These are phyloP conservation scores for Cheilosia scutellata DNA, from an alignment of 2,888 invertebrate genomes.

Conservation along the genomic window DNA sequence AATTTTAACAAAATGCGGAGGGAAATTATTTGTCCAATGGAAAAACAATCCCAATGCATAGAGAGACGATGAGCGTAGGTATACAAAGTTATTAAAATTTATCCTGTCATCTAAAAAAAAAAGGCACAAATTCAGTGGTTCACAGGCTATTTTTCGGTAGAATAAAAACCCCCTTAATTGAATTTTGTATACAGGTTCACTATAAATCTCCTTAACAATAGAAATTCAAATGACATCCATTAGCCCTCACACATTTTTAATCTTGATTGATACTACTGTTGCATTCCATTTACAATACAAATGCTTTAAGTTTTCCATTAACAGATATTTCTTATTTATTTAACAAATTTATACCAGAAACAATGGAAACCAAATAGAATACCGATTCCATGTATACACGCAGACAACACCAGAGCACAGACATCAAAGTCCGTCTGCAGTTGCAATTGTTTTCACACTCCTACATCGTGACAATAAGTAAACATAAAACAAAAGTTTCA, in stretches of 20 bases:
- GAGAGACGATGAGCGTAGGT: no score
- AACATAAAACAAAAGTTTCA: constrained; percentile 54
- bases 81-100: no score
- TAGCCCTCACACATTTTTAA: neutral
- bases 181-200: no score
- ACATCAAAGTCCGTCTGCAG: constrained; percentile 62
- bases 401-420: constrained; percentile 12
- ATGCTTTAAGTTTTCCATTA: constrained; percentile 21
- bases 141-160: no score
- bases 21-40: no score
- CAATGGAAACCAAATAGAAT: constrained; percentile 27
- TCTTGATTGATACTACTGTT: neutral
- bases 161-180: no score
- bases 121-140: no score
- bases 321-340: constrained; percentile 54
- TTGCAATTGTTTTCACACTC: constrained; percentile 66
- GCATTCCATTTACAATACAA: neutral
- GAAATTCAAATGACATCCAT: no score
- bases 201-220: no score
- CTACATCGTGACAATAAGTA: constrained; percentile 65
- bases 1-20: no score
- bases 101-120: no score
- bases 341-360: constrained; percentile 37
- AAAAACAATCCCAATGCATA: no score
- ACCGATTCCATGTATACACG: constrained; percentile 4